Percentiles rank a stretch among this genome's conserved stretches.
Evolutionary conservation across 2,797 vertebrate genomes (phyloP).

Genomic region (Pyrrhura leucotis): DNA sequence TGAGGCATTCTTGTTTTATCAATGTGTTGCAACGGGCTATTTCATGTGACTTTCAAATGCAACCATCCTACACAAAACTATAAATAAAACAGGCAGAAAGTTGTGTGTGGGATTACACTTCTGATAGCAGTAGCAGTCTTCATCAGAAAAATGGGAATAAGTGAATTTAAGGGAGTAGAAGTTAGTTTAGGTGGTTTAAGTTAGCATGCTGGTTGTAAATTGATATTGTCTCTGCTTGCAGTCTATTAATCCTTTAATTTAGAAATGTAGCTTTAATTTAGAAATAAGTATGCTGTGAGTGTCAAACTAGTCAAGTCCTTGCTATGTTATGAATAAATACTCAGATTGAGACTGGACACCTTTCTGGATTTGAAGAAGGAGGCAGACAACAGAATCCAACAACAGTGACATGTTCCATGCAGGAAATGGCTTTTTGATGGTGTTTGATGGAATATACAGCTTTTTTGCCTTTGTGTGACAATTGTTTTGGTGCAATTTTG

Average conservation of each 20-base stretch:
- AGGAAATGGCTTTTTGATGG: neutral
- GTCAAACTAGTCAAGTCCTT: neutral
- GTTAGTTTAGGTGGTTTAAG: neutral
- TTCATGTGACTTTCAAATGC: neutral
- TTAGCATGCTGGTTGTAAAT: neutral
- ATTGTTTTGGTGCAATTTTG: neutral
- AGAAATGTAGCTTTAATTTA: neutral
- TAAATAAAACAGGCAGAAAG: neutral
- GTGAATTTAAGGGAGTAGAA: neutral
- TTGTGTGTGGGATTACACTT: neutral
- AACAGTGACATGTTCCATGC: neutral
- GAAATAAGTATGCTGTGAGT: neutral
- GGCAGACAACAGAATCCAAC: neutral
- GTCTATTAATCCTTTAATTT: neutral
- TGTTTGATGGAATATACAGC: neutral
- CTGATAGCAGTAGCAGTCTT: neutral
- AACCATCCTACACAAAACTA: neutral
- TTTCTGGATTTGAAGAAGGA: neutral
- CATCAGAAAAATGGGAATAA: neutral
- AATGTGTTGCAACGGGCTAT: neutral
- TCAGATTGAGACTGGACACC: neutral
- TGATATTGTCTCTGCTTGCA: neutral
- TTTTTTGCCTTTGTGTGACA: neutral
- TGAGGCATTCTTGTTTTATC: neutral
- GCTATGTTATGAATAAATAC: neutral